Percentiles rank a stretch among this genome's conserved stretches.
Conservation (phyloP, 2,888 invertebrate genomes). For the Digitonthophagus gazella region DNA sequence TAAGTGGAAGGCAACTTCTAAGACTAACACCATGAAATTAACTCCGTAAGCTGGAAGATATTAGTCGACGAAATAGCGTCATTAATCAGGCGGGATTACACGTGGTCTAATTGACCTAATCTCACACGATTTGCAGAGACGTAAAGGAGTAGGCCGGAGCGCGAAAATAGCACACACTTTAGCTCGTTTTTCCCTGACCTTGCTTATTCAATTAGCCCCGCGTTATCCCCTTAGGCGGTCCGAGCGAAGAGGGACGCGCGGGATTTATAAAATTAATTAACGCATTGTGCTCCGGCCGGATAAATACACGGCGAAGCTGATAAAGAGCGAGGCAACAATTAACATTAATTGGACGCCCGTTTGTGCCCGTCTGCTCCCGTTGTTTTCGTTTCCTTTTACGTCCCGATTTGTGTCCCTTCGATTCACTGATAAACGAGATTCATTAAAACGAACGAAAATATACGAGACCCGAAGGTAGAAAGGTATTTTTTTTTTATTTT, state of each 20-base stretch:
- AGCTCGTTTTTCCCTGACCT: neutral
- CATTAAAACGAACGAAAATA: neutral
- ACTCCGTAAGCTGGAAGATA: neutral
- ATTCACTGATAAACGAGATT: neutral
- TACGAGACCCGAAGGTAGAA: too few species aligned
- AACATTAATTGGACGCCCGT: neutral
- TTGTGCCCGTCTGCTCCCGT: neutral
- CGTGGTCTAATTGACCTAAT: neutral
- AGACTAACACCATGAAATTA: neutral
- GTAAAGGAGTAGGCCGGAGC: neutral
- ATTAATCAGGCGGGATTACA: neutral
- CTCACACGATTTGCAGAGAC: neutral
- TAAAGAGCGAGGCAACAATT: neutral
- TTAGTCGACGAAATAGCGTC: neutral
- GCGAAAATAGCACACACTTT: neutral
- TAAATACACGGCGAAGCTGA: neutral
- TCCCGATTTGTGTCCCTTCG: neutral
- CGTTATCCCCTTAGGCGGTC: neutral
- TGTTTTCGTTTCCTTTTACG: neutral
- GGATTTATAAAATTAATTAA: neutral
- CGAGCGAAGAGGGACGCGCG: neutral
- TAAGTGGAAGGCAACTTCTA: neutral
- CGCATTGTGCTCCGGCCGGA: neutral
- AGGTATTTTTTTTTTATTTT: too few species aligned
- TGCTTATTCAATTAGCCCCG: neutral